Percentiles rank a stretch among this genome's conserved stretches.
Conservation (phyloP, 2,797 vertebrate species). For the Hemibagrus guttatus region DNA sequence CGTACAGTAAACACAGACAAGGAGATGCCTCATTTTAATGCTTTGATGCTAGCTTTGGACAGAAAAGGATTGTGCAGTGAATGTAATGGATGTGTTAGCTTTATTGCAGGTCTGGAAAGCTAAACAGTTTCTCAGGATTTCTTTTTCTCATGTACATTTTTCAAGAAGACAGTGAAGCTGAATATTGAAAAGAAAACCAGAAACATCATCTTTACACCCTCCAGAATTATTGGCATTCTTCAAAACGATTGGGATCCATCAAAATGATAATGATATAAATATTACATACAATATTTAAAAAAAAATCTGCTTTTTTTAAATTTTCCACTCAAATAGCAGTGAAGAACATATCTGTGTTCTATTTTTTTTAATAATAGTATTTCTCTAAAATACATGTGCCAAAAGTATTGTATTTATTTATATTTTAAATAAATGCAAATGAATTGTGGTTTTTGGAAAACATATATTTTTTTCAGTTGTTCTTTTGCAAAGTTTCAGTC, state of each 20-base stretch:
- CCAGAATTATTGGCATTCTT: background rate
- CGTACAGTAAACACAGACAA: constrained; percentile 46
- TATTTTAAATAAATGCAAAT: constrained; percentile 16
- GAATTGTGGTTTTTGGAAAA: background rate
- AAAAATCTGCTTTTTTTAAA: no score
- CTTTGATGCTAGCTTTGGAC: constrained; percentile 41
- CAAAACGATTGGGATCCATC: background rate
- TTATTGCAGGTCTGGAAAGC: constrained; percentile 53
- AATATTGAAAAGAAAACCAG: background rate
- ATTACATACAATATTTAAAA: background rate
- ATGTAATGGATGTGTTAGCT: constrained; percentile 59
- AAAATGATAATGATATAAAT: background rate
- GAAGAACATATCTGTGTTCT: background rate
- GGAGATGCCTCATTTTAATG: constrained; percentile 36
- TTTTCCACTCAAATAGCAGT: background rate
- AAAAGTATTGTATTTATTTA: constrained; percentile 8
- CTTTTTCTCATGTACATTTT: constrained; percentile 15
- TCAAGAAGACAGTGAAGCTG: constrained; percentile 13
- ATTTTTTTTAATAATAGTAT: background rate
- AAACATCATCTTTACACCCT: background rate
- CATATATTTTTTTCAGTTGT: background rate
- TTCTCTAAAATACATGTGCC: constrained; percentile 1
- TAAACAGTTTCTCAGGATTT: constrained; percentile 54
- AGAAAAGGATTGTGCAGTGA: constrained; percentile 53
- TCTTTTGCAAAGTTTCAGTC: background rate